Conservation (phyloP, 1,140 invertebrate genomes). For the Leguminivora glycinivorella region DNA sequence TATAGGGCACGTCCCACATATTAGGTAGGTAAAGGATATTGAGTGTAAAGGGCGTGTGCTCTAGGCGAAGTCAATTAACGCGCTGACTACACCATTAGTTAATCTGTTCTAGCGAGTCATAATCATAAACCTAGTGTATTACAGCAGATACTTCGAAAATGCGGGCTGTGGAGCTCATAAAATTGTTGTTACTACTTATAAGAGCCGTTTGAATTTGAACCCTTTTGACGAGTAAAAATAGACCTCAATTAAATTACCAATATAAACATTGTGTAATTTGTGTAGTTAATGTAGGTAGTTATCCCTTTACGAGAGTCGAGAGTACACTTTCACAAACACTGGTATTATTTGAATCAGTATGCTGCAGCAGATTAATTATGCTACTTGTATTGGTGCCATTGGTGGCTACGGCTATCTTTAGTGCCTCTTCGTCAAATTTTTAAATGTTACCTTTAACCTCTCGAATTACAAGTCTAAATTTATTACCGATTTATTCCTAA, state of each 20-base stretch:
- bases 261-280: not conserved
- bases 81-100: conserved; percentile 51
- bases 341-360: too few species aligned
- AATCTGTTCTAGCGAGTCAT: conserved; percentile 49
- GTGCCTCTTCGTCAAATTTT: too few species aligned
- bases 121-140: conserved; percentile 58
- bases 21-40: conserved; percentile 9
- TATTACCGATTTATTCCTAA: not conserved
- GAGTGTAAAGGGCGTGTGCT: conserved; percentile 37
- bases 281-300: too few species aligned
- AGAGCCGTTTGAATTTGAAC: not conserved
- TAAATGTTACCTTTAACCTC: too few species aligned
- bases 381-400: too few species aligned
- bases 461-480: not conserved
- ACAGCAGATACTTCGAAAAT: conserved; percentile 41
- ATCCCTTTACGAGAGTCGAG: too few species aligned
- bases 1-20: conserved; percentile 1
- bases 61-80: conserved; percentile 56
- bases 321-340: too few species aligned
- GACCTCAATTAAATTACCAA: not conserved
- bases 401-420: too few species aligned
- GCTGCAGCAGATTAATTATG: too few species aligned
- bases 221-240: not conserved
- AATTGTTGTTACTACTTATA: conserved; percentile 29
- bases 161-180: conserved; percentile 45